These are phyloP conservation scores for Catharus bicknelli DNA, from an alignment of 2,113 vertebrate species.

Conservation along the genomic window DNA sequence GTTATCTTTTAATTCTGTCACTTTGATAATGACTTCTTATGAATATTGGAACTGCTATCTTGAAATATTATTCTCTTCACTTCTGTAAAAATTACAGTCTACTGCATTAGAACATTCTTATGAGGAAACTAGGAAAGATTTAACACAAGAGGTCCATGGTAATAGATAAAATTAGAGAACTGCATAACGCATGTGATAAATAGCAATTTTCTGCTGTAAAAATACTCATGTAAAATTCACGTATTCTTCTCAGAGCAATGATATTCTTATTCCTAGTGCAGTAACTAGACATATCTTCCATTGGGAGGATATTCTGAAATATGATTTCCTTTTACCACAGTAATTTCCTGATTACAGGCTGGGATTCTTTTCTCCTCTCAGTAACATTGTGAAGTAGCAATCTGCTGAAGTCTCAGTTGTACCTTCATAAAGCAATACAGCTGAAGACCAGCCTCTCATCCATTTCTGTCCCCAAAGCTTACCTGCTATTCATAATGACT, in stretches of 20 bases:
- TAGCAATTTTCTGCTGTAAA: neutral
- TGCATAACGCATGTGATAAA: conserved; percentile 18
- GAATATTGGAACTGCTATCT: neutral
- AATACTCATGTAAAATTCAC: conserved; percentile 17
- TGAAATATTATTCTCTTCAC: neutral
- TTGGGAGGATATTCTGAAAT: neutral
- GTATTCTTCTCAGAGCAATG: neutral
- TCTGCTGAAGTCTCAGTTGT: neutral
- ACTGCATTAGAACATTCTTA: neutral
- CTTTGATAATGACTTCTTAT: neutral
- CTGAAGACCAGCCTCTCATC: neutral
- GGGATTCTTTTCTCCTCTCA: neutral
- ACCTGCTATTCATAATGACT: neutral
- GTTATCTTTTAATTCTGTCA: neutral
- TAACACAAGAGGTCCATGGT: neutral
- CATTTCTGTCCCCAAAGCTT: neutral
- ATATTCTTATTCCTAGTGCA: neutral
- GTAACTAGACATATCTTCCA: neutral
- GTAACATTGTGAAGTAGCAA: neutral
- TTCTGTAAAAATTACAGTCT: neutral
- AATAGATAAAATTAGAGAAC: conserved; percentile 28
- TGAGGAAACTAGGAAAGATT: conserved; percentile 1
- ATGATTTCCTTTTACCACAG: neutral
- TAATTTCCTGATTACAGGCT: neutral
- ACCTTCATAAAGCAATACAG: neutral